Base-by-base conservation (phyloP, 2,888 invertebrate species). In the Rotaria magnacalcarata region DNA sequence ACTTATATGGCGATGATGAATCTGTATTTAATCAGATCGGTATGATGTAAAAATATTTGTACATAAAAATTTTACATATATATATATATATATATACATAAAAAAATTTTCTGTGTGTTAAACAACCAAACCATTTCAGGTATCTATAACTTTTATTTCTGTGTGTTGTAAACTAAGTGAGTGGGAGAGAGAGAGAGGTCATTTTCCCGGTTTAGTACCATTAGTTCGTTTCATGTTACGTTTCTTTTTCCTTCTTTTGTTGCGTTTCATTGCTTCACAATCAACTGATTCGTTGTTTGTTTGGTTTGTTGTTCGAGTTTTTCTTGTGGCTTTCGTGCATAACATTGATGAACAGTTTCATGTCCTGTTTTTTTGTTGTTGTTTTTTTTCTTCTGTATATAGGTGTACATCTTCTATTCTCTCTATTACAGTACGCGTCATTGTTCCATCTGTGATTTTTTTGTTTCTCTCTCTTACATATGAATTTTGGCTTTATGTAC, bases 1-100 rank as follows among this genome's bases (percentile, higher is more conserved):
- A 80, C n/a, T 19, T 80, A 47, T 80, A 80, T 80, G 80, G 80
- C 47, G 80, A 80, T 80, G 80, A 80, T 80, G 80, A 80, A 80
- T 47, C 43, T 80, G 80, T 80, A n/a, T 80, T 80, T 47, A 80
- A 80, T 47, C 47, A 43, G 43, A 80, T 80, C 4, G 80, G 80
- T 47, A 67, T 67, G 67, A 67, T 67, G 67, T 67, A 80, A 80
- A 47, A 43, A 47, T 19, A 24, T 47, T 52, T 80, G 80, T 80
- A 80, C 5, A 80, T 80, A 80, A 80, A 43, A 80, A 80, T 47
- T 47, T 24, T 80, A 24, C 41, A 43, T 80, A 80, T 43, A 80
- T 47, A 47, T 67, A 34, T 67, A 34, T 34, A 34, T 34, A n/a
- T 24, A 21, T 54, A 54, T 54, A 54, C 54, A 54, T 80, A 47